Percentiles rank a stretch among this genome's conserved stretches.
Conservation (phyloP, 2,113 vertebrate genomes). For the Crypturellus undulatus region DNA sequence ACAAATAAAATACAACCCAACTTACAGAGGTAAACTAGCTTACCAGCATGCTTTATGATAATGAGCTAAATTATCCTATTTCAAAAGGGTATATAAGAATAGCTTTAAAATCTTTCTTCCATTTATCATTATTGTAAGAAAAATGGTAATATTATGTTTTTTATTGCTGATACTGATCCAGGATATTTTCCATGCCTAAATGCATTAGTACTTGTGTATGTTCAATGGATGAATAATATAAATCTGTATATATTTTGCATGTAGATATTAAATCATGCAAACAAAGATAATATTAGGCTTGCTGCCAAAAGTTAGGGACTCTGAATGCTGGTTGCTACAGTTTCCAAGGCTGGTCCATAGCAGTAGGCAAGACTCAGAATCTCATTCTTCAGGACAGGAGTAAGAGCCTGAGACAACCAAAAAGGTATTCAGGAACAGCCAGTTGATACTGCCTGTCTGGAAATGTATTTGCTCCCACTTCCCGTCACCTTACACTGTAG, state of each 20-base stretch:
- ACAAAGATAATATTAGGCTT: neutral
- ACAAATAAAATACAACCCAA: neutral
- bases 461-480: neutral
- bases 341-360: neutral
- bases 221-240: neutral
- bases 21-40: constrained; percentile 35
- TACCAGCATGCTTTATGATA: constrained; percentile 40
- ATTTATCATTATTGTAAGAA: constrained; percentile 16
- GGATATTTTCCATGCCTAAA: constrained; percentile 27
- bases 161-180: neutral
- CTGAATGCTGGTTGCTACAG: neutral
- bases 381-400: neutral
- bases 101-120: constrained; percentile 32
- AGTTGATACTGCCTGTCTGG: neutral
- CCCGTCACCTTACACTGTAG: neutral
- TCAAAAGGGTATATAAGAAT: constrained; percentile 54
- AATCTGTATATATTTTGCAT: constrained; percentile 26
- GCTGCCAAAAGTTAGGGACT: neutral
- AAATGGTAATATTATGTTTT: constrained; percentile 8
- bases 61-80: constrained; percentile 61
- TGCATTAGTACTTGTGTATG: neutral
- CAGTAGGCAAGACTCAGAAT: neutral
- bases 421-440: neutral
- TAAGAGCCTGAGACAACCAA: neutral
- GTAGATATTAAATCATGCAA: constrained; percentile 8